Evolutionary conservation across 2,797 vertebrate species (phyloP).

Genomic region (Pangasius sanitwongsei): DNA sequence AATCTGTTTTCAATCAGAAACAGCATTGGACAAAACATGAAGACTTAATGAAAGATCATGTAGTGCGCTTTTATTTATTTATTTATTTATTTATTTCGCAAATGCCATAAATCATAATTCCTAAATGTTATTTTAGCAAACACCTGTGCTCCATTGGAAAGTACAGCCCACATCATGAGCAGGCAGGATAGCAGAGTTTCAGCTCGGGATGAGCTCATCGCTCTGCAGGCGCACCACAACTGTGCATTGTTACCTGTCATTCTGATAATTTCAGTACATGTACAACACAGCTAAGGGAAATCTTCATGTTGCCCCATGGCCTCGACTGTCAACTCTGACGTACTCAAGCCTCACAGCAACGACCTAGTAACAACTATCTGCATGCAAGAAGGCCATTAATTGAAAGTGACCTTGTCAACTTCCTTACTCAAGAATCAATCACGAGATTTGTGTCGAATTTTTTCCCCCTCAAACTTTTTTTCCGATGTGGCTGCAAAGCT

Average conservation of each 20-base stretch:
- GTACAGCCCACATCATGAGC: slow-evolving; percentile 36
- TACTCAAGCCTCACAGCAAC: not conserved
- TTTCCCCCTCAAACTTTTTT: not conserved
- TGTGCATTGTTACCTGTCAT: slow-evolving; percentile 65
- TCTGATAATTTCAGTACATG: slow-evolving; percentile 63
- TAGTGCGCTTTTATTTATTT: slow-evolving; percentile 8
- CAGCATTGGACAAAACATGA: slow-evolving; percentile 35
- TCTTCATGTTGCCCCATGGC: slow-evolving; percentile 41
- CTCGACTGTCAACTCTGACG: slow-evolving; percentile 34
- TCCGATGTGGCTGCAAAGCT: slow-evolving; percentile 58
- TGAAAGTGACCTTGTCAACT: slow-evolving; percentile 69
- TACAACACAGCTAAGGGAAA: slow-evolving; percentile 46
- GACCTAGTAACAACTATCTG: slow-evolving; percentile 47
- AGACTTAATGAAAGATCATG: slow-evolving; percentile 45
- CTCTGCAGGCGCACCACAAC: slow-evolving; percentile 57
- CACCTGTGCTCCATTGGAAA: slow-evolving; percentile 54
- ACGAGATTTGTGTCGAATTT: slow-evolving; percentile 70
- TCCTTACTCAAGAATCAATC: slow-evolving; percentile 73
- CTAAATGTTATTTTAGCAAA: slow-evolving; percentile 50
- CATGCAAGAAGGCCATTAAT: slow-evolving; percentile 62
- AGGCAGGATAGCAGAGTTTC: slow-evolving; percentile 55
- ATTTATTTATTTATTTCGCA: not conserved
- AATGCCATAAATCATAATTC: slow-evolving; percentile 44
- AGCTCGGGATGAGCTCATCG: slow-evolving; percentile 58
- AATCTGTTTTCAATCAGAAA: slow-evolving; percentile 52